Evolutionary conservation across 1,140 invertebrate genomes (phyloP).

Genomic region (Drosophila baimaii): DNA sequence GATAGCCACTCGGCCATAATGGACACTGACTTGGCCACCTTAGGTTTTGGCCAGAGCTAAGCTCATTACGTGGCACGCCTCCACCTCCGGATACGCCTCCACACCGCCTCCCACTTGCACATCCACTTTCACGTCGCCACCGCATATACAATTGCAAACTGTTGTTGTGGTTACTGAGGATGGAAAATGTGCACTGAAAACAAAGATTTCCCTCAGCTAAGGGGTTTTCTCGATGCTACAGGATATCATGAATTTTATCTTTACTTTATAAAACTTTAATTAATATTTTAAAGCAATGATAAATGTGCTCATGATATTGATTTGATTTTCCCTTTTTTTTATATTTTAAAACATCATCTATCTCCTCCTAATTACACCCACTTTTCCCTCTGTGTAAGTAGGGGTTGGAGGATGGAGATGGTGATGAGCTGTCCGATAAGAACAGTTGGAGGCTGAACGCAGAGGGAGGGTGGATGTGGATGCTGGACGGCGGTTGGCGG

Average conservation of each 20-base stretch:
- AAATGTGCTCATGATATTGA: too few species aligned
- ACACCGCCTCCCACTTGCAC: background rate
- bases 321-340: background rate
- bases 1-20: constrained; percentile 43
- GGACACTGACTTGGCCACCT: constrained; percentile 51
- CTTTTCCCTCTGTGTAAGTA: constrained; percentile 2
- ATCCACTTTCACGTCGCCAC: constrained; percentile 21
- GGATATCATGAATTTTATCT: background rate
- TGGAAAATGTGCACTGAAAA: constrained; percentile 39
- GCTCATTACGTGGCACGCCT: constrained; percentile 59
- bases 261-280: too few species aligned
- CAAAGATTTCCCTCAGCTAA: background rate
- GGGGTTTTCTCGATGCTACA: background rate
- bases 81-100: background rate
- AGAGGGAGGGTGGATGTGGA: background rate
- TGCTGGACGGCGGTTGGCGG: background rate
- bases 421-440: constrained; percentile 20
- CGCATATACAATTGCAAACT: constrained; percentile 67
- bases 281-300: background rate
- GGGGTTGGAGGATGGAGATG: constrained; percentile 25
- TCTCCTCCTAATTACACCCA: background rate
- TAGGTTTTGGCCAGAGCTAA: constrained; percentile 40
- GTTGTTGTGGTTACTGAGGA: constrained; percentile 32
- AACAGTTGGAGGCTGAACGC: background rate
- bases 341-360: background rate